Percentiles rank a stretch among this genome's conserved stretches.
Evolutionary conservation across 2,797 vertebrate genomes (phyloP).

Genomic region (Nyctalus aviator): DNA sequence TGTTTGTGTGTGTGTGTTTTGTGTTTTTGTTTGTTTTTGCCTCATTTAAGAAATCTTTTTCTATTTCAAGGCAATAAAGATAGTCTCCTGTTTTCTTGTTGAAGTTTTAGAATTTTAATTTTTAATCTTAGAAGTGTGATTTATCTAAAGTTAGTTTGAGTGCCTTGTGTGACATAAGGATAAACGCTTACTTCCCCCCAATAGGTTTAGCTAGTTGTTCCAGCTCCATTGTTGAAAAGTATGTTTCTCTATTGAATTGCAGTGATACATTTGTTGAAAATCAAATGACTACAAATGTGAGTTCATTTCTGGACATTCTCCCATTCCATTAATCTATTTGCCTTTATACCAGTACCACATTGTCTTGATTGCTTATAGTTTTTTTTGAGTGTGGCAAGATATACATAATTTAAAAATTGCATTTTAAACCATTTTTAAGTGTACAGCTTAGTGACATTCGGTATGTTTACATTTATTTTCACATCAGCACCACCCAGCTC

Average conservation of each 20-base stretch:
- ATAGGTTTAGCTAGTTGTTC: neutral
- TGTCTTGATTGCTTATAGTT: neutral
- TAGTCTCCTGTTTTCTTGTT: constrained; percentile 17
- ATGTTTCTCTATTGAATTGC: neutral
- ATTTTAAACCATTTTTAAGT: neutral
- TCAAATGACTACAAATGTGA: neutral
- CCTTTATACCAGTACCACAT: neutral
- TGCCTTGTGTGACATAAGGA: neutral
- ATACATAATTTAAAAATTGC: neutral
- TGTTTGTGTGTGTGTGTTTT: neutral
- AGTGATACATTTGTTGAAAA: constrained; percentile 18
- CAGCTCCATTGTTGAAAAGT: neutral
- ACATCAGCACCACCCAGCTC: neutral
- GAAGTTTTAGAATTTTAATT: constrained; percentile 24
- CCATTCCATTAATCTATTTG: neutral
- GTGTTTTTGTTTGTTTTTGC: neutral
- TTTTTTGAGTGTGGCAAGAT: neutral
- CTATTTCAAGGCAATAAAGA: neutral
- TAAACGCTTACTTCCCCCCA: neutral
- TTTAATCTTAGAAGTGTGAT: neutral
- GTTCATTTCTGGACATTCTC: neutral
- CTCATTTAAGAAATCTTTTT: neutral
- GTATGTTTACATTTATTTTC: neutral
- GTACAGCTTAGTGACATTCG: neutral
- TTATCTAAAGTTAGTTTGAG: constrained; percentile 12